These are phyloP conservation scores for Graptemys geographica DNA, from an alignment of 2,797 vertebrate genomes.

Conservation along the genomic window DNA sequence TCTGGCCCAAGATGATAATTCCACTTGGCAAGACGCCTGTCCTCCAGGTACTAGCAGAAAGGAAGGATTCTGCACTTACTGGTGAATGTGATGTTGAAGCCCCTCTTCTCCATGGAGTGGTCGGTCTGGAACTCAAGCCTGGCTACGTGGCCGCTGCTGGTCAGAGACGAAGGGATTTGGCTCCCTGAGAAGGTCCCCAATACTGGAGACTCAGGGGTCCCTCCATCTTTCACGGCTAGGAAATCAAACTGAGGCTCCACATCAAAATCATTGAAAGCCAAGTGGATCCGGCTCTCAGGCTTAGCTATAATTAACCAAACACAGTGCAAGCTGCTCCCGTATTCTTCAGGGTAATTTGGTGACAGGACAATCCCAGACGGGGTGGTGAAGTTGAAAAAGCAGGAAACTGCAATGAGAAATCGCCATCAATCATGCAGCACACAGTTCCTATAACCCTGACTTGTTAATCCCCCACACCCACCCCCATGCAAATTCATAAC, in stretches of 20 bases:
- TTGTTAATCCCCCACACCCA: fast-evolving
- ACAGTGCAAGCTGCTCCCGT: conserved; percentile 98
- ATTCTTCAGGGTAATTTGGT: conserved; percentile 98
- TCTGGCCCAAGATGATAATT: fast-evolving
- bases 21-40: fast-evolving
- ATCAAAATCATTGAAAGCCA: conserved; percentile 98
- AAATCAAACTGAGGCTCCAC: conserved; percentile 99
- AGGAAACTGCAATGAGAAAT: conserved; percentile 90
- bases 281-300: conserved; percentile 94
- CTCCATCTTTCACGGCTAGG: conserved; percentile 95
- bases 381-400: conserved; percentile 99
- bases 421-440: neutral
- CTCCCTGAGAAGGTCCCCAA: conserved; percentile 96
- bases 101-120: conserved; percentile 96
- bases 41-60: neutral
- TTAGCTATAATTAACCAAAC: conserved; percentile 98
- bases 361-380: conserved; percentile 94
- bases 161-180: conserved; percentile 93
- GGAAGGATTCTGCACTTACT: conserved; percentile 82
- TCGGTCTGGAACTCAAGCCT: conserved; percentile 98
- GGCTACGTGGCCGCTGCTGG: conserved; percentile 94
- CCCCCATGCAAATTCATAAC: neutral
- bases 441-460: fast-evolving
- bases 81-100: conserved; percentile 99
- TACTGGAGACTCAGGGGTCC: conserved; percentile 94